phyloP scores from a whole-genome alignment of 2,797 vertebrate genomes.

The Gambusia yucatana region DNA sequence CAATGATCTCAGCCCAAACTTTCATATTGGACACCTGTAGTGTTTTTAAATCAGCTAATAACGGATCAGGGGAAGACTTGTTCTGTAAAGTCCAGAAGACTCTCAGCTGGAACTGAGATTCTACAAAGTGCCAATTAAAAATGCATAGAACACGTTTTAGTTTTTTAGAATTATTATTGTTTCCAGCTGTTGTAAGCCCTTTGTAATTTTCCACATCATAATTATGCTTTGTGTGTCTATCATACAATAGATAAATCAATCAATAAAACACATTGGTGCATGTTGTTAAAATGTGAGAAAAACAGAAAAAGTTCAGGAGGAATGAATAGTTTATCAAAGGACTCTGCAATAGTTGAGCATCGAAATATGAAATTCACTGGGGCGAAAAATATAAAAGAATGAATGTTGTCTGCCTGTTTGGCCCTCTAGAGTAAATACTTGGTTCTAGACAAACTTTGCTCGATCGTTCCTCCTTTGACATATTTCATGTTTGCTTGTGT shows the following conservation, averaged over 20 bases:
- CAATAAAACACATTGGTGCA: neutral
- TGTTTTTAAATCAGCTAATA: no score
- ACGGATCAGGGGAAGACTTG: no score
- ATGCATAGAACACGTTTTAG: neutral
- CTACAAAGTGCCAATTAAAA: neutral
- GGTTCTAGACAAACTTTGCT: neutral
- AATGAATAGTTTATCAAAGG: neutral
- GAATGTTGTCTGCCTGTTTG: neutral
- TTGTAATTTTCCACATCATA: neutral
- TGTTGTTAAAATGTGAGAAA: neutral
- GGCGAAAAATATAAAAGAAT: neutral
- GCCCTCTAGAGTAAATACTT: neutral
- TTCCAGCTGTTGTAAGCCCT: neutral
- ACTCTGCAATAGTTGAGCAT: neutral
- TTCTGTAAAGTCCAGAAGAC: neutral
- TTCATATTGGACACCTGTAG: no score
- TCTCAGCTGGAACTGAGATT: neutral
- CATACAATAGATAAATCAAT: neutral
- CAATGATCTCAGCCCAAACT: no score
- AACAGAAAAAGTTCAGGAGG: neutral
- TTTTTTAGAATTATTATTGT: neutral
- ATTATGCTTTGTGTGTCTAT: neutral
- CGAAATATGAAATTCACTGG: neutral
- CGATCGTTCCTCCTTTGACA: neutral
- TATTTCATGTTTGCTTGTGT: neutral